Percentiles rank a stretch among this genome's conserved stretches.
These are phyloP conservation scores for Drosophila greeni DNA, from an alignment of 2,888 invertebrate species.

Conservation along the genomic window DNA sequence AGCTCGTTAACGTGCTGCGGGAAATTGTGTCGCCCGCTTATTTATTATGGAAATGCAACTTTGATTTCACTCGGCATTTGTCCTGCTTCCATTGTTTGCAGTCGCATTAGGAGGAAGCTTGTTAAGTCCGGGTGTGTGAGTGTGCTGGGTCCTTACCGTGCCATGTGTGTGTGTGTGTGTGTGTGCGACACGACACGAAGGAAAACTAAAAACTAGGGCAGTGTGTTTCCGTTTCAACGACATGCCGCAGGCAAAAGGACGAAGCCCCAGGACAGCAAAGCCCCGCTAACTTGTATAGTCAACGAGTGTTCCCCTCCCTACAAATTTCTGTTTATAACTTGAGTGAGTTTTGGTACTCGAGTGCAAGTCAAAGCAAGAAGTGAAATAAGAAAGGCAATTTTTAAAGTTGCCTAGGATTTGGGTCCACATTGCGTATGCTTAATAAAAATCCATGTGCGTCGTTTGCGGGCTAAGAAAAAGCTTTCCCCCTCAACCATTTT, in stretches of 20 bases:
- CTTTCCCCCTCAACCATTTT: conserved; percentile 31
- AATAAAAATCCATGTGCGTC: conserved; percentile 49
- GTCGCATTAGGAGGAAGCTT: conserved; percentile 36
- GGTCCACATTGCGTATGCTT: conserved; percentile 43
- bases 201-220: conserved; percentile 76
- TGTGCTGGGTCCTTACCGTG: conserved; percentile 14
- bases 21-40: conserved; percentile 45
- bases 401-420: background rate
- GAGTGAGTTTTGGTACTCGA: background rate
- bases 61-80: conserved; percentile 16
- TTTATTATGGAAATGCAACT: conserved; percentile 46
- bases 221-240: conserved; percentile 75
- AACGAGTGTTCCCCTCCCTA: background rate
- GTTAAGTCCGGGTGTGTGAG: conserved; percentile 30
- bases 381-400: background rate
- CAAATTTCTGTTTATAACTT: too few relatives aligned
- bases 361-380: background rate
- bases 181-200: conserved; percentile 29
- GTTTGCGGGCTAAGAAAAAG: conserved; percentile 40
- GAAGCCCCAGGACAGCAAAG: conserved; percentile 16
- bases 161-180: conserved; percentile 39
- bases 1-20: conserved; percentile 45
- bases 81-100: conserved; percentile 35
- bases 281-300: conserved; percentile 3
- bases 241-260: conserved; percentile 50